phyloP scores from a whole-genome alignment of 2,113 vertebrate genomes.

The Callocephalon fimbriatum region DNA sequence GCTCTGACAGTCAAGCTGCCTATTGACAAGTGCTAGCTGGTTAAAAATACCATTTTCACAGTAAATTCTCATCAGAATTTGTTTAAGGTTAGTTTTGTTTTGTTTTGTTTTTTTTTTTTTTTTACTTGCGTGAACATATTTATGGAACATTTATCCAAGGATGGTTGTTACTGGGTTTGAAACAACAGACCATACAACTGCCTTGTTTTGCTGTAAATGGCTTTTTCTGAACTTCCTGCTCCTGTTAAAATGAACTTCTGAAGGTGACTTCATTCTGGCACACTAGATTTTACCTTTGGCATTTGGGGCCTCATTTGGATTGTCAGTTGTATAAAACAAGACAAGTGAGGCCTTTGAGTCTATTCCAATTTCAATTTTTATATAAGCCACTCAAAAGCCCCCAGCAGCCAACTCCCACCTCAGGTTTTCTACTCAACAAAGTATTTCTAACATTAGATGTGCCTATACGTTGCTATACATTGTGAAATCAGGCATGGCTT shows the following conservation, averaged over 20 bases:
- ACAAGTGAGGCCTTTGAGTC: not conserved
- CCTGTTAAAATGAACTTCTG: not conserved
- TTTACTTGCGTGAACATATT: not conserved
- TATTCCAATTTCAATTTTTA: not conserved
- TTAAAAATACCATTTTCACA: not conserved
- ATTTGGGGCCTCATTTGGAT: not conserved
- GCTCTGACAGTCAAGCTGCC: not conserved
- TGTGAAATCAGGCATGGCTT: not conserved
- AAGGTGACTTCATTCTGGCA: not conserved
- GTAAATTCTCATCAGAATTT: not conserved
- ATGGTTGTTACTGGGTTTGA: not conserved
- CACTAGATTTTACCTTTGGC: not conserved
- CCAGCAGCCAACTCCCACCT: not conserved
- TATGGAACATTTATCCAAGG: not conserved
- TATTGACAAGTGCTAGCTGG: not conserved
- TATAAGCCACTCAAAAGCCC: not conserved
- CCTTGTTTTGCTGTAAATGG: not conserved
- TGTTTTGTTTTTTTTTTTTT: not conserved
- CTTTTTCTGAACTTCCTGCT: not conserved
- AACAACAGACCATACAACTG: not conserved
- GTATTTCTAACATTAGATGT: not conserved
- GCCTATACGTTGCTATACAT: not conserved
- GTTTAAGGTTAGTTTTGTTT: not conserved
- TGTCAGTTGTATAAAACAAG: not conserved
- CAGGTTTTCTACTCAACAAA: not conserved